These are phyloP conservation scores for Pantala flavescens DNA, from an alignment of 1,140 invertebrate species.

Conservation along the genomic window DNA sequence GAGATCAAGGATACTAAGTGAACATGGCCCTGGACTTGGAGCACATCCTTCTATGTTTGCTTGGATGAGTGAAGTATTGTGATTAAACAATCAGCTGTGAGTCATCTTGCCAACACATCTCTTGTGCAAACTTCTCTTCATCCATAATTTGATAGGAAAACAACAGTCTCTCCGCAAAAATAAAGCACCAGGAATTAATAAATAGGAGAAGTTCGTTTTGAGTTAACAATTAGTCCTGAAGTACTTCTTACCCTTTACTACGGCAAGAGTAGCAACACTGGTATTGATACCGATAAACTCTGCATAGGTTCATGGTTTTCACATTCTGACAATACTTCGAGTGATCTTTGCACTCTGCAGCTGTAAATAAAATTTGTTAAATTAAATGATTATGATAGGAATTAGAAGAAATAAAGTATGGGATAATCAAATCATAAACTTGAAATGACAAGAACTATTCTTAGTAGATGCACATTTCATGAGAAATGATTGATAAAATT, in stretches of 20 bases:
- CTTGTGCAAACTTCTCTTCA: neutral
- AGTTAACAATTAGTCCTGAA: neutral
- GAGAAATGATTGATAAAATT: too few relatives aligned
- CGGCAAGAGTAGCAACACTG: conserved; percentile 74
- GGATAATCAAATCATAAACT: too few relatives aligned
- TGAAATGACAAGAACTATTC: too few relatives aligned
- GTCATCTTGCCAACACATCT: neutral
- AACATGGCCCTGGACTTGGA: neutral
- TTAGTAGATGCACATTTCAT: too few relatives aligned
- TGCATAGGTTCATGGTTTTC: conserved; percentile 71
- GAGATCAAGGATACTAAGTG: neutral
- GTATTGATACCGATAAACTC: conserved; percentile 62
- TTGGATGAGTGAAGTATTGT: neutral
- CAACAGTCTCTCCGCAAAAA: conserved; percentile 5
- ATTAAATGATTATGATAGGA: neutral
- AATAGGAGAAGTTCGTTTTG: neutral
- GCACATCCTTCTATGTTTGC: neutral
- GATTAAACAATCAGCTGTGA: neutral
- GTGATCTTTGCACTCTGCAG: conserved; percentile 59
- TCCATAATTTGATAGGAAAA: neutral
- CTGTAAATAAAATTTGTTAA: conserved; percentile 36
- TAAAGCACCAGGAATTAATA: conserved; percentile 7
- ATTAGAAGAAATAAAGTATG: conserved; percentile 14
- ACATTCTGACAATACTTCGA: conserved; percentile 71
- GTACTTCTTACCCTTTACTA: conserved; percentile 1